Conservation (phyloP, 1,140 invertebrate species). For the Portunus trituberculatus region DNA sequence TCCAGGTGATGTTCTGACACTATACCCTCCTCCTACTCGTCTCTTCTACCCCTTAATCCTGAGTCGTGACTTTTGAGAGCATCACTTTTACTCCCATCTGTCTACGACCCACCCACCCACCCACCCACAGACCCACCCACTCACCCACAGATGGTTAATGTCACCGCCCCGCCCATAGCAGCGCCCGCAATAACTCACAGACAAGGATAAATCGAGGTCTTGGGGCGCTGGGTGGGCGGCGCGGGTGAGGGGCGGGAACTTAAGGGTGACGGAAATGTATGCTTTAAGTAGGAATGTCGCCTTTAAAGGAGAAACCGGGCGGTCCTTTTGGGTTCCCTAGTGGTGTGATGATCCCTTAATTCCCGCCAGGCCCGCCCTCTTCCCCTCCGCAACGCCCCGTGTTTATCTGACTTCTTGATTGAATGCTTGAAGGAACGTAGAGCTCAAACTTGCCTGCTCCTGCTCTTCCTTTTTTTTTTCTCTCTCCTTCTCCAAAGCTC, state of each 20-base stretch:
- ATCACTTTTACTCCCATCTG: neutral
- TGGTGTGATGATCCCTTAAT: constrained; percentile 21
- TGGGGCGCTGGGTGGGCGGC: neutral
- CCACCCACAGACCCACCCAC: neutral
- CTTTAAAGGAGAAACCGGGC: neutral
- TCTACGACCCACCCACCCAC: neutral
- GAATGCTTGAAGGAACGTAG: neutral
- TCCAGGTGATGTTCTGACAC: neutral
- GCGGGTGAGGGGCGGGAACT: neutral
- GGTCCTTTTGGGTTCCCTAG: neutral
- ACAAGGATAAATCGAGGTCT: neutral
- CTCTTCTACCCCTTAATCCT: neutral
- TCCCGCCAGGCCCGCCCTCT: neutral
- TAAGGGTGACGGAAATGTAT: neutral
- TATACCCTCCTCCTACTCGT: neutral
- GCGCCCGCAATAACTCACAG: neutral
- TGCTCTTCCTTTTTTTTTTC: too few species aligned
- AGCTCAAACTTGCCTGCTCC: neutral
- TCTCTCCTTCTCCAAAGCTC: too few species aligned
- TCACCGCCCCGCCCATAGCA: neutral
- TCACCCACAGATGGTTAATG: neutral
- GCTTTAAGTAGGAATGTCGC: neutral
- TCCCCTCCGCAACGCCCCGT: neutral
- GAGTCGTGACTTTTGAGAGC: too few species aligned
- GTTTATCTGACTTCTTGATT: neutral